Percentiles rank a stretch among this genome's conserved stretches.
Evolutionary conservation across 2,888 invertebrate genomes (phyloP).

Genomic region (Flexamia atlantica): DNA sequence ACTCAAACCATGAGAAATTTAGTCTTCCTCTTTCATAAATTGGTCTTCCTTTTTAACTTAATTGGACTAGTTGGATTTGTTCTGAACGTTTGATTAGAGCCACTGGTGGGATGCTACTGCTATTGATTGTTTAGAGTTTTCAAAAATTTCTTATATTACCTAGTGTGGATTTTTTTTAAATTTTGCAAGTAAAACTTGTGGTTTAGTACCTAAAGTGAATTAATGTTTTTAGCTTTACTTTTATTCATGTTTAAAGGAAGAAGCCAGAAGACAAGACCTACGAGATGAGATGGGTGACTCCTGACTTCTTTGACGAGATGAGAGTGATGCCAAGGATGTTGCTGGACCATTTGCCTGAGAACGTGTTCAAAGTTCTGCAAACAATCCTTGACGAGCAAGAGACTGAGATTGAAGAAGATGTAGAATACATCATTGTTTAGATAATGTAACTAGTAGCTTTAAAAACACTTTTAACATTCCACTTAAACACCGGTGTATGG

Average conservation of each 20-base stretch:
- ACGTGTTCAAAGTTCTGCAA: conserved; percentile 84
- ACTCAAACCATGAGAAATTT: no score
- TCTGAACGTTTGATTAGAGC: no score
- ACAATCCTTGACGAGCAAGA: conserved; percentile 77
- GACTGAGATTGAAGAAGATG: conserved; percentile 70
- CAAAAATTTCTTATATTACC: no score
- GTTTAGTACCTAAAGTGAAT: no score
- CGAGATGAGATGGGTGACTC: conserved; percentile 87
- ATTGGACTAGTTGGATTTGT: no score
- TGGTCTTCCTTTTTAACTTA: no score
- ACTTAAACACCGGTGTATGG: neutral
- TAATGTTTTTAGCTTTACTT: no score
- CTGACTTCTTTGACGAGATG: conserved; percentile 89
- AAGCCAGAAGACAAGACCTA: conserved; percentile 81
- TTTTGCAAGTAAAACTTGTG: no score
- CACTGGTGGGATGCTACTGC: no score
- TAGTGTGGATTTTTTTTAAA: no score
- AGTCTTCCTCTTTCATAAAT: no score
- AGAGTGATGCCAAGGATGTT: conserved; percentile 92
- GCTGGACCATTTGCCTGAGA: conserved; percentile 91
- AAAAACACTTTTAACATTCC: conserved; percentile 1
- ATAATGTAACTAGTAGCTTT: conserved; percentile 41
- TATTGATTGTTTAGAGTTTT: no score
- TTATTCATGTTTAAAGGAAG: conserved; percentile 78
- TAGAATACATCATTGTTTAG: conserved; percentile 35